A percentile compares a stretch with the other conserved stretches of the same genome.
Evolutionary conservation across 2,113 vertebrate species (phyloP).

Genomic region (Atractosteus spatula): DNA sequence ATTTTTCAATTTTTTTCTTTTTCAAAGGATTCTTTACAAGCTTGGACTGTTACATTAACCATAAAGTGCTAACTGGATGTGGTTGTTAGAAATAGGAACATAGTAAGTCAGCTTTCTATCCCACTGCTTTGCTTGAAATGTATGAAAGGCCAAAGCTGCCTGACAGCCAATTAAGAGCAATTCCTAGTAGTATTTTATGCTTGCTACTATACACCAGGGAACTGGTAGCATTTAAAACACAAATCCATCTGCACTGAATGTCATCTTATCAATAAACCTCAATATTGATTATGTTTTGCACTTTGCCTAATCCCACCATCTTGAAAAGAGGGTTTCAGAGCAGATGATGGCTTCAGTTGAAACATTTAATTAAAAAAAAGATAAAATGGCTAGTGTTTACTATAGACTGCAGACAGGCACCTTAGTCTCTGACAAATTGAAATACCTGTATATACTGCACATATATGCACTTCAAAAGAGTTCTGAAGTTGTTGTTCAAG

Average conservation of each 20-base stretch:
- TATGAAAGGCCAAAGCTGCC: slow-evolving; percentile 13
- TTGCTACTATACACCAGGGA: not conserved
- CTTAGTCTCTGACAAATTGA: too few relatives aligned
- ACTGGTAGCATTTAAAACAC: slow-evolving; percentile 8
- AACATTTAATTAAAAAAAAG: not conserved
- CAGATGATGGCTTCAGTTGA: not conserved
- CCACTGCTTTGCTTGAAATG: slow-evolving; percentile 44
- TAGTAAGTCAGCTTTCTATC: slow-evolving; percentile 19
- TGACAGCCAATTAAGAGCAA: slow-evolving; percentile 10
- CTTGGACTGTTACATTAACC: slow-evolving; percentile 8
- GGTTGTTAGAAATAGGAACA: slow-evolving; percentile 11
- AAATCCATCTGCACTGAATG: not conserved
- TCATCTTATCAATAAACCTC: slow-evolving; percentile 14
- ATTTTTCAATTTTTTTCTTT: not conserved
- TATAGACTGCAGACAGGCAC: too few relatives aligned
- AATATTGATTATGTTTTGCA: not conserved
- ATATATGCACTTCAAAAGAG: too few relatives aligned
- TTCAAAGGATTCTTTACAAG: not conserved
- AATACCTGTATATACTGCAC: too few relatives aligned
- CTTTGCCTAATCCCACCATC: not conserved
- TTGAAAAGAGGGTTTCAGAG: not conserved
- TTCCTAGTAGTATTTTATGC: slow-evolving; percentile 2
- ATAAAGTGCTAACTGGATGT: not conserved
- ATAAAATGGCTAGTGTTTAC: too few relatives aligned
- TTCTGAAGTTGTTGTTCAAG: too few relatives aligned